Percentiles rank a stretch among this genome's conserved stretches.
Evolutionary conservation across 2,113 vertebrate genomes (phyloP).

Genomic region (Chamaea fasciata): DNA sequence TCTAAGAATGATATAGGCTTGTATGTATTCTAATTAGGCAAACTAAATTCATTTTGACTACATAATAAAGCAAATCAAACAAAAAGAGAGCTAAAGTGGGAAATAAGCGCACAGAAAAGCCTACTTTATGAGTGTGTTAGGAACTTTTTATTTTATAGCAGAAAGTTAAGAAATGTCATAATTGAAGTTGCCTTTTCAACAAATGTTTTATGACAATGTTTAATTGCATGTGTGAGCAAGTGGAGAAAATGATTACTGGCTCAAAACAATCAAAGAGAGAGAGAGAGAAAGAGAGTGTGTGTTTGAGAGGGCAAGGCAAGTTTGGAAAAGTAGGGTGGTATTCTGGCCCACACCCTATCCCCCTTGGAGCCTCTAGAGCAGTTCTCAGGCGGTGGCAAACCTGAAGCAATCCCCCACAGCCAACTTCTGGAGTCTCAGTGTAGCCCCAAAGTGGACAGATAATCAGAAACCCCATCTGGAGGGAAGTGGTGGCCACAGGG

Average conservation of each 20-base stretch:
- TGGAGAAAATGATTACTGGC: neutral
- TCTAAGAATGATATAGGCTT: neutral
- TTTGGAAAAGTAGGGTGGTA: neutral
- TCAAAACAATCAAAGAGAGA: neutral
- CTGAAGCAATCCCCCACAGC: neutral
- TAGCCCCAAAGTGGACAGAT: neutral
- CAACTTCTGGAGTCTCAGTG: too few species aligned
- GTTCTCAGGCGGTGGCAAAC: neutral
- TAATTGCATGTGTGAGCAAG: neutral
- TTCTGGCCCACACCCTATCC: neutral
- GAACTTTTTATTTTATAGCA: neutral
- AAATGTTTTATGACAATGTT: neutral
- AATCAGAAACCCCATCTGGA: neutral
- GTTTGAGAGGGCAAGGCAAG: neutral
- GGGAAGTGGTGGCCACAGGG: too few species aligned
- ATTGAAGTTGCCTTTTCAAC: neutral
- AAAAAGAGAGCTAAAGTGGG: neutral
- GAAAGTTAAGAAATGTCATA: neutral
- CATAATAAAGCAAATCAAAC: neutral
- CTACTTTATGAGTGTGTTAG: neutral
- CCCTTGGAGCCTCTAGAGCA: neutral
- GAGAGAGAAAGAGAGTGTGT: too few species aligned
- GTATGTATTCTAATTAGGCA: neutral
- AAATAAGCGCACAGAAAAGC: neutral
- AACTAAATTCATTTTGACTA: slow-evolving; percentile 1